These are phyloP conservation scores for Synaphobranchus kaupii DNA, from an alignment of 2,797 vertebrate species.

Conservation along the genomic window DNA sequence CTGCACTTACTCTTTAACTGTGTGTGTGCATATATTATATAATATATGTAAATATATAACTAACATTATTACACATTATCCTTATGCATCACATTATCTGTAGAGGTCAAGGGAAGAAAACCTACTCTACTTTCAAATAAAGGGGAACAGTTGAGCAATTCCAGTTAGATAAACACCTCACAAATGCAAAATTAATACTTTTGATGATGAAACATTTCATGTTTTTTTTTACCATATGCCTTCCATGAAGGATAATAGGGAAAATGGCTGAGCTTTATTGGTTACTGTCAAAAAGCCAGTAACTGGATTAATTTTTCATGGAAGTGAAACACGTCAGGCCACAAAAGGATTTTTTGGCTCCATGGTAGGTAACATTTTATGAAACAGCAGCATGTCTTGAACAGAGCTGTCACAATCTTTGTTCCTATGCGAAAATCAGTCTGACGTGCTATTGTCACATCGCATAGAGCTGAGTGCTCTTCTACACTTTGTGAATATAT, in stretches of 20 bases:
- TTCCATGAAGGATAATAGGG: not conserved
- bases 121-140: too few species aligned
- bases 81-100: not conserved
- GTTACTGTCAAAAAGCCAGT: not conserved
- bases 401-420: not conserved
- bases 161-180: not conserved
- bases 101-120: not conserved
- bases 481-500: not conserved
- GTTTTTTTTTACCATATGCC: not conserved
- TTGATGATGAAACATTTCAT: too few species aligned
- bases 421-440: not conserved
- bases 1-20: too few species aligned
- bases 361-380: not conserved
- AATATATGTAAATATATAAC: too few species aligned
- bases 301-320: not conserved
- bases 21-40: too few species aligned
- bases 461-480: not conserved
- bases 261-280: not conserved
- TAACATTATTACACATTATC: too few species aligned
- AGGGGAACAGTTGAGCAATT: not conserved
- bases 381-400: not conserved
- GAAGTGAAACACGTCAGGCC: not conserved
- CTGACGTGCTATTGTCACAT: not conserved
- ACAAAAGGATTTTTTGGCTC: not conserved
- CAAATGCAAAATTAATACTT: too few species aligned